Conservation (phyloP, 1,140 invertebrate species). For the Ooceraea biroi region DNA sequence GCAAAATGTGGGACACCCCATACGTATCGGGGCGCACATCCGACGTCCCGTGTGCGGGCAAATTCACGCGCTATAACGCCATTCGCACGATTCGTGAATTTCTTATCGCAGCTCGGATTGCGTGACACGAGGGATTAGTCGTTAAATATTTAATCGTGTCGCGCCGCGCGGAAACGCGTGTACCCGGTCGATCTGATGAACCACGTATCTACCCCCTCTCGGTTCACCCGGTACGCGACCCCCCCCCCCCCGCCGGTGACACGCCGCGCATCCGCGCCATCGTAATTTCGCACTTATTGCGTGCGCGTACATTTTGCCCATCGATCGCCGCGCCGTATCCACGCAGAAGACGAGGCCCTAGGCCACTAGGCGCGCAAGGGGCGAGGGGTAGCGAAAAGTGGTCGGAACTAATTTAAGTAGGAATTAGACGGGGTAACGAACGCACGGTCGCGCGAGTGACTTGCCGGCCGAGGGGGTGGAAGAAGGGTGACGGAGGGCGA, state of each 20-base stretch:
- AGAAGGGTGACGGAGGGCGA: neutral
- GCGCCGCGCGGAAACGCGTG: neutral
- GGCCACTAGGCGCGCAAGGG: too few species aligned
- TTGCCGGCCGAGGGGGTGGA: too few species aligned
- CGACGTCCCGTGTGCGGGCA: conserved; percentile 4
- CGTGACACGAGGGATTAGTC: conserved; percentile 57
- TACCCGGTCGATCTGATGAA: conserved; percentile 51
- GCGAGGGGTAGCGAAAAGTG: conserved; percentile 20
- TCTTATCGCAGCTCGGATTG: conserved; percentile 53
- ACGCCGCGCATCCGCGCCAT: neutral
- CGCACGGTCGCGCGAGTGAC: conserved; percentile 26
- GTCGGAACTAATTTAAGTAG: conserved; percentile 80
- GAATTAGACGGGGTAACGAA: conserved; percentile 81
- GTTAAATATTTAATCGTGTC: conserved; percentile 55
- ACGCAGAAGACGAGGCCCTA: neutral
- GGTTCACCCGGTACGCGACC: neutral
- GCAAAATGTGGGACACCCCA: too few species aligned
- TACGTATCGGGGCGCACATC: conserved; percentile 13
- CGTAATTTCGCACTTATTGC: conserved; percentile 34
- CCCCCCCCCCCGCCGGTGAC: conserved; percentile 1
- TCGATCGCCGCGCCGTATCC: conserved; percentile 9
- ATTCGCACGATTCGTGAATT: conserved; percentile 56
- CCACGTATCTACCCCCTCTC: conserved; percentile 20
- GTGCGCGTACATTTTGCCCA: neutral
- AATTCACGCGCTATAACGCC: conserved; percentile 22